Base-by-base conservation (phyloP, 2,888 invertebrate species). In the Zaprionus bogoriensis region DNA sequence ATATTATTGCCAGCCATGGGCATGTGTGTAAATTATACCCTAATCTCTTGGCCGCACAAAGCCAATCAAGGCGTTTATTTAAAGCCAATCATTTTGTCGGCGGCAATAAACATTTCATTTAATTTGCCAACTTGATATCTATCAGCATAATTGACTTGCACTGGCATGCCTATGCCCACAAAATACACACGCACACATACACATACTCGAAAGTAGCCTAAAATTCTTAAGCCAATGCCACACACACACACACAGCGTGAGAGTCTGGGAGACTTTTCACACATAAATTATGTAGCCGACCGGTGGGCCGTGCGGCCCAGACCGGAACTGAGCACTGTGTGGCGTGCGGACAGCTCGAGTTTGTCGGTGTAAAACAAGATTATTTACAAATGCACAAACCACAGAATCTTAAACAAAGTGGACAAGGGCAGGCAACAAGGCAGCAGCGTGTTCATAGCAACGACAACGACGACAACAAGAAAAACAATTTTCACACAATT, bases 401-500 rank as follows among this genome's bases (percentile, higher is more conserved):
- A 84, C 79, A 80, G 82, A 80, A 82, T 80, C 79, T 80, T 80
- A 80, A 82, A 84, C 85, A 82, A 70, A 67, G 66, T 59, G 64
- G 46, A 47, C 48, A 45, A 64, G 60, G 52, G 41, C 46, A 27
- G 42, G 46, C 14, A 7, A 12, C 17, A 5, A n/a, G 23, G 22
- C 7, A 27, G 46, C n/a, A 47, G 23, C n/a, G 27, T 32, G 28
- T 55, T n/a, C n/a, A n/a, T n/a, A 64, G 60, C 53, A 64, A 47
- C 38, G 58, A 64, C 51, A 68, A 64, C 68, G 50, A 4, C 27
- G 17, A 28, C 39, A 38, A 25, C 77, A 77, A 84, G 75, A 75
- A 84, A 77, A 81, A 84, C 79, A 79, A 79, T 84, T 84, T 84
- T 80, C 81, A 84, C 84, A 79, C 83, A 79, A 83, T 83, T 83